Percentiles rank a stretch among this genome's conserved stretches.
phyloP scores from a whole-genome alignment of 2,113 vertebrate genomes.

The Laticauda laticaudata region DNA sequence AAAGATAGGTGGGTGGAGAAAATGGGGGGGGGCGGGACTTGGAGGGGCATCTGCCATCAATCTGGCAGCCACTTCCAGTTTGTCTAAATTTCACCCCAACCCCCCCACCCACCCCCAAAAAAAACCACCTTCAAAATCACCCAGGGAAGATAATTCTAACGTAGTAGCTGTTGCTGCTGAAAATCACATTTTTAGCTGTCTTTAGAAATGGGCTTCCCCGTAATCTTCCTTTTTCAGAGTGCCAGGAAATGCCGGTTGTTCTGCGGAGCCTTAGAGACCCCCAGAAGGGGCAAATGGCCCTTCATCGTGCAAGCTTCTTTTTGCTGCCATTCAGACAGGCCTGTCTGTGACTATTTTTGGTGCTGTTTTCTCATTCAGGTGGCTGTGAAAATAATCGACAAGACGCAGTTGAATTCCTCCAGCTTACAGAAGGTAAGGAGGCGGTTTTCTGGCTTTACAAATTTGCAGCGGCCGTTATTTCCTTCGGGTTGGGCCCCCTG shows the following conservation, averaged over 20 bases:
- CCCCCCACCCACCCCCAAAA: no score
- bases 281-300: background rate
- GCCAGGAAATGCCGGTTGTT: background rate
- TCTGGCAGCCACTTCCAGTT: no score
- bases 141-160: no score
- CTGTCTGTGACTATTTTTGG: background rate
- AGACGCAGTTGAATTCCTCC: slow-evolving; percentile 73
- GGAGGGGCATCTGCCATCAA: no score
- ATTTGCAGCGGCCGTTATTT: background rate
- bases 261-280: background rate
- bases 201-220: background rate
- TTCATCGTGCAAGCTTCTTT: no score
- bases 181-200: no score
- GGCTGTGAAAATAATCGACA: slow-evolving; percentile 74
- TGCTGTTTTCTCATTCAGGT: slow-evolving; percentile 49
- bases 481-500: background rate
- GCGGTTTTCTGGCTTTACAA: background rate
- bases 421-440: slow-evolving; percentile 69
- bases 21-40: no score
- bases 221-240: background rate
- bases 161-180: no score
- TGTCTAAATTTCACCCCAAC: no score
- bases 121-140: no score
- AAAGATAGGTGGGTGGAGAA: no score
- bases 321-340: background rate